Evolutionary conservation across 2,113 vertebrate genomes (phyloP).

Genomic region (Apodemus speciosus): DNA sequence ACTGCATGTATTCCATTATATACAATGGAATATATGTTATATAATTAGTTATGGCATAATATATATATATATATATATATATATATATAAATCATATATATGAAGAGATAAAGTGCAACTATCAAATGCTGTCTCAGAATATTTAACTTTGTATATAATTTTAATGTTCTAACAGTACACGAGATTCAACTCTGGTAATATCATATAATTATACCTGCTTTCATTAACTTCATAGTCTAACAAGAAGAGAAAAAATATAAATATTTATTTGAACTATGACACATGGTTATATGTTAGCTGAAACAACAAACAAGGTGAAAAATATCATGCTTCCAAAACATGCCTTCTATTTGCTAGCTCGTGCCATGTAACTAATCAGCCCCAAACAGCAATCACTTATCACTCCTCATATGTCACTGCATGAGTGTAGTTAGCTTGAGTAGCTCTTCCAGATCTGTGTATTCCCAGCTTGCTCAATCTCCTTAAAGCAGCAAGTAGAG

Average conservation of each 20-base stretch:
- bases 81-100: neutral
- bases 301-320: neutral
- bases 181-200: neutral
- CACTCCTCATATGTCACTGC: neutral
- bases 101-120: neutral
- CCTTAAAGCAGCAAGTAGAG: neutral
- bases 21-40: neutral
- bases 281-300: neutral
- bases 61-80: too few relatives aligned
- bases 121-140: neutral
- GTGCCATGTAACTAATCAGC: neutral
- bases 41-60: neutral
- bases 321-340: neutral
- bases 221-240: neutral
- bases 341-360: neutral
- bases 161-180: neutral
- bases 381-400: neutral
- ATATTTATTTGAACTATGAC: neutral
- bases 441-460: neutral
- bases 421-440: neutral
- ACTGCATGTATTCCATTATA: neutral
- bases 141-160: neutral
- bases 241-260: conserved; percentile 35
- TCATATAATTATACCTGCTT: neutral
- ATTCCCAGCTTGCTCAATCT: neutral